Percentiles rank a stretch among this genome's conserved stretches.
Conservation (phyloP, 2,113 vertebrate species). For the Microtus pennsylvanicus region DNA sequence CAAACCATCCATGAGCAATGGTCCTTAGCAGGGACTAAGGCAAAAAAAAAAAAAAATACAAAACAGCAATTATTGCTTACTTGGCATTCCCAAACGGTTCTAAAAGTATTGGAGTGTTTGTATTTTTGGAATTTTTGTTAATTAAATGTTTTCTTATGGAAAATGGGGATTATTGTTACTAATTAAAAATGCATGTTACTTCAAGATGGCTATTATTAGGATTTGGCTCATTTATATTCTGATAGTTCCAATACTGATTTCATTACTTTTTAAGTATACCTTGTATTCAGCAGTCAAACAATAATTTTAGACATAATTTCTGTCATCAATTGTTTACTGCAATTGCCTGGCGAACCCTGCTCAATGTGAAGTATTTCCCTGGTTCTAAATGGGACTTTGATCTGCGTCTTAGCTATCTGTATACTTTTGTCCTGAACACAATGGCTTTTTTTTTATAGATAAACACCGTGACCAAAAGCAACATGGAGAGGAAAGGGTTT, state of each 20-base stretch:
- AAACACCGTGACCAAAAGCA: background rate
- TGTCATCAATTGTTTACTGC: background rate
- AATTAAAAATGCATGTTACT: background rate
- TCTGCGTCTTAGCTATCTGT: background rate
- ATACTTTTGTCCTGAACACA: background rate
- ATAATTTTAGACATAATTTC: background rate
- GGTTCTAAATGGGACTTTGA: background rate
- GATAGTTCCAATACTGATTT: background rate
- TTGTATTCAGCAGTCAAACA: background rate
- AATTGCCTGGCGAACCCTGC: background rate
- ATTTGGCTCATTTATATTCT: background rate
- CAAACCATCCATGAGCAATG: background rate
- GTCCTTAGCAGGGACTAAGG: background rate
- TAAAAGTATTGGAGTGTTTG: background rate
- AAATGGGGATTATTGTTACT: background rate
- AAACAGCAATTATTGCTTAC: background rate
- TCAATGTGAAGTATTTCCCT: background rate
- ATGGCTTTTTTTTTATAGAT: background rate
- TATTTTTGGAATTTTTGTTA: background rate
- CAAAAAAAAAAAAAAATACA: background rate
- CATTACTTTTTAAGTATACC: background rate
- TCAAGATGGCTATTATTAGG: background rate
- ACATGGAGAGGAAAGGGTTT: background rate
- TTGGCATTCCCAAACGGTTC: background rate
- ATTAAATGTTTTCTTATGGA: constrained; percentile 31